Base-by-base conservation (phyloP, 2,888 invertebrate species). In the Ochropacha duplaris region DNA sequence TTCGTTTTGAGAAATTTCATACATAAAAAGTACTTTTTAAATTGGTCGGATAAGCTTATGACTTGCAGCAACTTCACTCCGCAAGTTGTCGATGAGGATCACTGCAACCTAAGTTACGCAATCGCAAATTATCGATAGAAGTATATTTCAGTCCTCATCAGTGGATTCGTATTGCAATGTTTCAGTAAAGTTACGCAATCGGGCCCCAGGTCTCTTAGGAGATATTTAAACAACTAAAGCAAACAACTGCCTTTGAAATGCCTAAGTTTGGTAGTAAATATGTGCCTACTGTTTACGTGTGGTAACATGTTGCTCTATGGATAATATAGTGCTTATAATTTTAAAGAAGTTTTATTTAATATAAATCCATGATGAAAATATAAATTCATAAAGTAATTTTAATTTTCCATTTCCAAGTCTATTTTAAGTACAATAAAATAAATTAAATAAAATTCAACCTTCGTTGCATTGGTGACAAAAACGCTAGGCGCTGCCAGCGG, bases 191-290 rank as follows among this genome's bases (percentile, higher is more conserved):
- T n/a, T n/a, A n/a, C n/a, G n/a, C n/a, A n/a, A n/a, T n/a, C n/a
- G n/a, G n/a, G n/a, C n/a, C n/a, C n/a, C n/a, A 70, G 69, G 75
- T 74, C 84, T 79, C 83, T 61, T 44, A 63, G 78, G 84, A 71
- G 72, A 65, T 74, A 81, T 83, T 78, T 64, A 68, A 62, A 66
- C 66, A 65, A 69, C 67, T 69, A 65, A 62, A 57, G 57, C 58
- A 54, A 56, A 68, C 63, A 56, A 49, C 54, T 31, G 62, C 60
- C 57, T 57, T 52, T 54, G 44, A 34, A 36, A 62, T 60, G 61
- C 24, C n/a, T 50, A 61, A 64, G 62, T 65, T 72, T 62, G 63
- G 64, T 64, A 50, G 62, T 64, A 57, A 57, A 61, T 54, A 59
- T 56, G 57, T 54, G 36, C 61, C 44, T 44, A 44, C 44, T 44